Evolutionary conservation across 1,140 invertebrate species (phyloP).

Genomic region (Cheumatopsyche charites): DNA sequence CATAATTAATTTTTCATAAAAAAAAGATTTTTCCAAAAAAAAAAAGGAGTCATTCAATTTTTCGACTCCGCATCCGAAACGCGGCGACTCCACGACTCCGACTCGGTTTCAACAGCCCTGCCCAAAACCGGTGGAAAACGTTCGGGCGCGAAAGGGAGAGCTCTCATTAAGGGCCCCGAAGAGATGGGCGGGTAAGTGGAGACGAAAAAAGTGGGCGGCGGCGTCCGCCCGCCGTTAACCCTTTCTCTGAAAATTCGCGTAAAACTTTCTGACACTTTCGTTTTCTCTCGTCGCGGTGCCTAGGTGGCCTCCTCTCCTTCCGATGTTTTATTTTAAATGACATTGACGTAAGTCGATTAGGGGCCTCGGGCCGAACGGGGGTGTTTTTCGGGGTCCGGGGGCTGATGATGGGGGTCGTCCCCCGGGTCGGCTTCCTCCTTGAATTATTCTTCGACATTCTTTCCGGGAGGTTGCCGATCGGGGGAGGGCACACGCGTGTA

Average conservation of each 20-base stretch:
- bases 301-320: slow-evolving; percentile 32
- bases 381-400: slow-evolving; percentile 30
- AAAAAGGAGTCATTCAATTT: too few relatives aligned
- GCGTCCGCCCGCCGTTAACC: slow-evolving; percentile 32
- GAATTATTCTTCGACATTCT: slow-evolving; percentile 43
- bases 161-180: not conserved
- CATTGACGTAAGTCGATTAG: slow-evolving; percentile 49
- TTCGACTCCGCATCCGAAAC: too few relatives aligned
- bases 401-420: too few relatives aligned
- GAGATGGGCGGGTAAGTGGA: not conserved
- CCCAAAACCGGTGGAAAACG: not conserved
- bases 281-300: slow-evolving; percentile 37
- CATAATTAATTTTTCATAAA: too few relatives aligned
- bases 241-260: slow-evolving; percentile 45
- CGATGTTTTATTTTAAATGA: slow-evolving; percentile 49
- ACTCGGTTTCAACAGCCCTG: not conserved
- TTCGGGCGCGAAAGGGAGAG: too few relatives aligned
- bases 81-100: too few relatives aligned
- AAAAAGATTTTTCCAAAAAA: too few relatives aligned
- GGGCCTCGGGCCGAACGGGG: slow-evolving; percentile 24
- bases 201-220: too few relatives aligned
- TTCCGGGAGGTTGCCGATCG: slow-evolving; percentile 30
- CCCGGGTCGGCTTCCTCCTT: not conserved
- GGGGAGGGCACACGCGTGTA: slow-evolving; percentile 26
- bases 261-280: slow-evolving; percentile 50